Evolutionary conservation across 2,113 vertebrate species (phyloP), one percentile per base, ranked within the genome.

Genomic region (Bos javanicus): DNA sequence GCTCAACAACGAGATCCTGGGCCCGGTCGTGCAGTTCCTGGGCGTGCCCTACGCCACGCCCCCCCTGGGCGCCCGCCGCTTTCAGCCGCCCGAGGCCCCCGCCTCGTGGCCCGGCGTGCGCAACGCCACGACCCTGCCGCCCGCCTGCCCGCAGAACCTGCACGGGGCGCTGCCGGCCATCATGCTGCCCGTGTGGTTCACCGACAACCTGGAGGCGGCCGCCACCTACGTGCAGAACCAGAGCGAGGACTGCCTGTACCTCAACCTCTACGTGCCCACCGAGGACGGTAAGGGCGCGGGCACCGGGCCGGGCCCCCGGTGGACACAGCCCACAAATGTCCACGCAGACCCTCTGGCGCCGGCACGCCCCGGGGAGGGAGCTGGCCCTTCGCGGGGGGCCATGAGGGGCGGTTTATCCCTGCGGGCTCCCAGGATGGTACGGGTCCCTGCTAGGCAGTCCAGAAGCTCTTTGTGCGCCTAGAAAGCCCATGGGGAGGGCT

Each of bases 161-260:
- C 99, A 99, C 28, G 99, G 99, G 26, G 99, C 99, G 96, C 99
- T 99, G 85, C 99, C 99, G 0, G 99, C 99, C 97, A 99, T 99
- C 87, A 99, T 99, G 99, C 99, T 99, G 28, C 99, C 99, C 0
- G 99, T 99, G 88, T 99, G 99, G 99, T 99, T 99, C 99, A 99
- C 99, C 0, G 99, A 99, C 98, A 99, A 99, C 98, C 97, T 99
- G 98, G 99, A 99, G 62, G 99, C 99, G 56, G 99, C 99, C 1
- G 99, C 99, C 16, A 99, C 99, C 54, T 99, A 99, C 97, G 99
- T 99, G 84, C 99, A 99, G 98, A 99, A 99, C 98, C 99, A 99
- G 99, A 99, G 99, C 25, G 99, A 99, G 98, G 99, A 99, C 97
- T 99, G 99, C 97, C 99, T 99, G 95, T 99, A 99, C 98, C 99